A percentile compares a stretch with the other conserved stretches of the same genome.
These are phyloP conservation scores for Drosophila kanapiae DNA, from an alignment of 1,140 invertebrate species.

Conservation along the genomic window DNA sequence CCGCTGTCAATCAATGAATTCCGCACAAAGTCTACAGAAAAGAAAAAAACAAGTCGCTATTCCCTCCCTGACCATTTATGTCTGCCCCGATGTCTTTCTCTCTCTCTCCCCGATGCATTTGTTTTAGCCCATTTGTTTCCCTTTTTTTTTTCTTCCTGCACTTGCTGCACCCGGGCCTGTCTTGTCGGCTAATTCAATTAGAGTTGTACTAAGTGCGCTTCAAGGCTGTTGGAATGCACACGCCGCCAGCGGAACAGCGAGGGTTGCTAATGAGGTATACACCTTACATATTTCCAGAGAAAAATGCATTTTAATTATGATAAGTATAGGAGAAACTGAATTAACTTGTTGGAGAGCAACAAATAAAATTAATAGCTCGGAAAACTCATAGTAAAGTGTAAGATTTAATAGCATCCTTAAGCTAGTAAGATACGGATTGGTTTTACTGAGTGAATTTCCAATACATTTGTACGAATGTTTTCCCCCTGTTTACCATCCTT, in stretches of 20 bases:
- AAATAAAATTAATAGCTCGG: too few species aligned
- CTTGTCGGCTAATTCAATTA: slow-evolving; percentile 77
- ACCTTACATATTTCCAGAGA: neutral
- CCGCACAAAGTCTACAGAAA: slow-evolving; percentile 13
- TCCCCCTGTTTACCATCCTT: neutral
- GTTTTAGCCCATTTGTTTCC: slow-evolving; percentile 24
- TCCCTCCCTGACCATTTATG: slow-evolving; percentile 4
- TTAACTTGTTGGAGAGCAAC: neutral
- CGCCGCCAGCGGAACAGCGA: slow-evolving; percentile 32
- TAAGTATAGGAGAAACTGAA: neutral
- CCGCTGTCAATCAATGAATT: slow-evolving; percentile 68
- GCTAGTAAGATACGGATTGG: neutral
- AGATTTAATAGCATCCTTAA: too few species aligned
- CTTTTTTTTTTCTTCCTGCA: slow-evolving; percentile 24
- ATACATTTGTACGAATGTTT: neutral
- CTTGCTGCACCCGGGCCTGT: slow-evolving; percentile 16
- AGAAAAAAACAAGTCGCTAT: slow-evolving; percentile 42
- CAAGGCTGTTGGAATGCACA: slow-evolving; percentile 62
- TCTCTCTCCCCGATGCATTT: slow-evolving; percentile 16
- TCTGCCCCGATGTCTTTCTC: neutral
- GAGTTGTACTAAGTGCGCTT: slow-evolving; percentile 75
- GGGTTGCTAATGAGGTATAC: slow-evolving; percentile 38
- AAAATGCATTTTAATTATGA: neutral
- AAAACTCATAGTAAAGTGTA: accelerated
- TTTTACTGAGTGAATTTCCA: neutral